phyloP scores from a whole-genome alignment of 2,113 vertebrate species.

The Syngnathoides biaculeatus region DNA sequence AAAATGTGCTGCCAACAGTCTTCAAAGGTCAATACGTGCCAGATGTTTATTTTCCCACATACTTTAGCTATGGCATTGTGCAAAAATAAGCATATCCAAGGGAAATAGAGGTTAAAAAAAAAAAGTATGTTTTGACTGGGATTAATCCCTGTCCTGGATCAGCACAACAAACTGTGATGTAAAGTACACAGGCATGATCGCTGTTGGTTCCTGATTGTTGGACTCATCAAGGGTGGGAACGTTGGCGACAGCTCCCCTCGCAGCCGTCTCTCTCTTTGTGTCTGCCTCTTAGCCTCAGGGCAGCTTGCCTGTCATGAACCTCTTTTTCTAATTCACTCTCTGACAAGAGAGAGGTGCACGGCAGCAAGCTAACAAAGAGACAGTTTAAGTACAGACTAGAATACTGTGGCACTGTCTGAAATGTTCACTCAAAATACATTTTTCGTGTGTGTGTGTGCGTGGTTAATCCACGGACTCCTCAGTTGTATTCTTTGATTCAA shows the following conservation, averaged over 20 bases:
- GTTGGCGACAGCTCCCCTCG: constrained; percentile 26
- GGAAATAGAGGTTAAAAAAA: not conserved
- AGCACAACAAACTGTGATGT: not conserved
- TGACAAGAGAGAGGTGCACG: constrained; percentile 31
- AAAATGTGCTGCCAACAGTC: not conserved
- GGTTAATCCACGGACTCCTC: constrained; percentile 9
- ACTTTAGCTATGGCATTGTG: not conserved
- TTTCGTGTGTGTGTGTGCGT: too few species aligned
- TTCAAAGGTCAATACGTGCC: not conserved
- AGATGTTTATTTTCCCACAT: not conserved
- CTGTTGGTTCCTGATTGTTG: constrained; percentile 2
- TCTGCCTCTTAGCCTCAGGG: constrained; percentile 45
- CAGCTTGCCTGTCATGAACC: constrained; percentile 37
- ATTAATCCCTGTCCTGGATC: constrained; percentile 18
- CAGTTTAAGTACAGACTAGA: constrained; percentile 16
- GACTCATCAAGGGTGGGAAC: constrained; percentile 3
- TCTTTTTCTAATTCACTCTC: constrained; percentile 41
- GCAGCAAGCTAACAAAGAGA: constrained; percentile 32
- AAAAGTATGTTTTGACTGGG: not conserved
- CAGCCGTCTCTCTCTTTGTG: constrained; percentile 20
- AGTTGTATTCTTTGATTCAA: not conserved
- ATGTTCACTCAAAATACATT: constrained; percentile 24
- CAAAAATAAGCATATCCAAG: not conserved
- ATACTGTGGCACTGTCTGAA: constrained; percentile 31
- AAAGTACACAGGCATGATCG: not conserved